Percentiles rank a stretch among this genome's conserved stretches.
Conservation (phyloP, 2,797 vertebrate species). For the Gastrophryne carolinensis region DNA sequence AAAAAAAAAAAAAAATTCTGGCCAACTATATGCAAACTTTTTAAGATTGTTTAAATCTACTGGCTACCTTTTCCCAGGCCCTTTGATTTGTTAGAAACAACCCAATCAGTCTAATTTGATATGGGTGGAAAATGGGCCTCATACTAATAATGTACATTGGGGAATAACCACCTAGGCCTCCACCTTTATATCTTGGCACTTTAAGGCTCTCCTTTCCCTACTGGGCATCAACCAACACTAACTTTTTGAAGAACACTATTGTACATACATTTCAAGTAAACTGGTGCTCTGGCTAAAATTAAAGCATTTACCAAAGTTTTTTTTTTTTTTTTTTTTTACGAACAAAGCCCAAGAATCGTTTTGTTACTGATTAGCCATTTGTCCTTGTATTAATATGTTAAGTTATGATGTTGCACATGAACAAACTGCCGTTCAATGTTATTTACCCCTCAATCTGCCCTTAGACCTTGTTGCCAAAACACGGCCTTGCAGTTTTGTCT, state of each 20-base stretch:
- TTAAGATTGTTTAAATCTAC: too few species aligned
- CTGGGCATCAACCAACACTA: slow-evolving; percentile 21
- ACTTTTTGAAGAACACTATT: slow-evolving; percentile 43
- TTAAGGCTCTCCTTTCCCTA: not conserved
- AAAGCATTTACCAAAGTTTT: not conserved
- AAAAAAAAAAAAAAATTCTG: too few species aligned
- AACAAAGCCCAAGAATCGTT: not conserved
- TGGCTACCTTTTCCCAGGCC: too few species aligned
- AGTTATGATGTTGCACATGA: not conserved
- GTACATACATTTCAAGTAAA: slow-evolving; percentile 24
- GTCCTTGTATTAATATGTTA: not conserved
- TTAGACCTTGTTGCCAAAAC: not conserved
- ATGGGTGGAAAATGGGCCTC: too few species aligned
- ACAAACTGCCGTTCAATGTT: not conserved
- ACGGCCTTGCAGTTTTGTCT: not conserved
- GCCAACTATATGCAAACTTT: too few species aligned
- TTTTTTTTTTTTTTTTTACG: not conserved
- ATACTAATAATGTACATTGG: too few species aligned
- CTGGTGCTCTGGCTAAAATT: slow-evolving; percentile 12
- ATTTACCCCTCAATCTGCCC: not conserved
- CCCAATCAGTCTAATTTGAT: too few species aligned
- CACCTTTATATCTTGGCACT: too few species aligned
- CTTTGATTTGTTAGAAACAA: too few species aligned
- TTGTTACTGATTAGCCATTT: not conserved
- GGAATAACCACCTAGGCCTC: too few species aligned